Base-by-base conservation (phyloP, 2,888 invertebrate species). In the Lasioglossum vierecki region DNA sequence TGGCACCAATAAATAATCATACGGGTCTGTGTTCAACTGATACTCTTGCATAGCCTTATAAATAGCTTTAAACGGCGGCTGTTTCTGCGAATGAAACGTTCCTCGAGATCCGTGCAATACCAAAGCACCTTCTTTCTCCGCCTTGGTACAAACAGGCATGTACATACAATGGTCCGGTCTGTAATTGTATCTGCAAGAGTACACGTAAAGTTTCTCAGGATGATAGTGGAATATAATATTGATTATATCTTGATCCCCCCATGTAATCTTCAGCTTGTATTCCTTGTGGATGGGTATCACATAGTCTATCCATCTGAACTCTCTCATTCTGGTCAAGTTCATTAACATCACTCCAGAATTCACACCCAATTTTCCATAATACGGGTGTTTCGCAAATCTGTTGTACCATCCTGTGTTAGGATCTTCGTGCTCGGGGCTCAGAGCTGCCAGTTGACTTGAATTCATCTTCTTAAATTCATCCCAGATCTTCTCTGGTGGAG, bases 311-410 rank as follows among this genome's bases (percentile, higher is more conserved):
- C 99, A 99, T 44, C 97, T 96, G 92, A 98, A 98, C 46, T 96
- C 95, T 85, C 99, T 96, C 98, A 99, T 98, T 92, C 98, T 96
- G 0, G 99, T 99, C 78, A 99, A 95, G 95, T 99, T 99, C 99
- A 99, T 99, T 76, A 99, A 95, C 99, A 99, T 99, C 0, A 99
- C 99, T 60, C 99, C 99, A 0, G 99, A 99, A 95, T 99, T 99
- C 0, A 99, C 97, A 83, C 99, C 99, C 94, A 97, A 95, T 94
- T 97, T 96, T 83, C 98, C 98, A 96, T 98, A 99, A 94, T 97
- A 99, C 0, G 99, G 99, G 96, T 99, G 99, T 89, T 98, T 97
- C 0, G 99, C 99, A 96, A 99, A 99, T 89, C 99, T 96, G 92
- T 98, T 98, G 95, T 99, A 99, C 99, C 99, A 99, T 18, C 98